These are phyloP conservation scores for Sarcophaga bullata DNA, from an alignment of 1,140 invertebrate genomes.

Conservation along the genomic window DNA sequence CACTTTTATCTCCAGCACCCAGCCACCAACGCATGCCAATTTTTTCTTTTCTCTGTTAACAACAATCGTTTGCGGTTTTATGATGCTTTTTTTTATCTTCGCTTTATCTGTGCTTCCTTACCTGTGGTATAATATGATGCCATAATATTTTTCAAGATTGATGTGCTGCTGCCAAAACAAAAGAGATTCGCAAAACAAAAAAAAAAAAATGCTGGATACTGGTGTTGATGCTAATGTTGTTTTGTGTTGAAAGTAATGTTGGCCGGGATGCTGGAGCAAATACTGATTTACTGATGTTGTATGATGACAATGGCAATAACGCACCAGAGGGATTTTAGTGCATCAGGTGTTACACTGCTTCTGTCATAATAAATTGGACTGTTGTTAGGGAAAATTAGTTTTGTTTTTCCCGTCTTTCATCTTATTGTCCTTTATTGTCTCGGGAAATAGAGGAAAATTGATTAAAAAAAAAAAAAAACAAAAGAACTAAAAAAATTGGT, in stretches of 20 bases:
- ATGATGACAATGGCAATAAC: not conserved
- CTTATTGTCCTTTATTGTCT: not conserved
- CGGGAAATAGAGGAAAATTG: not conserved
- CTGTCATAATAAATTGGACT: not conserved
- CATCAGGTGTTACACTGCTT: not conserved
- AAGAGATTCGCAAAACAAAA: not conserved
- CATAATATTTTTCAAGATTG: conserved; percentile 3
- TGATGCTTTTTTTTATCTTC: too few species aligned
- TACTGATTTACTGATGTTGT: not conserved
- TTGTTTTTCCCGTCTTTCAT: not conserved
- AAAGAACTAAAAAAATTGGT: not conserved
- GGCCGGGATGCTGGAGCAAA: not conserved
- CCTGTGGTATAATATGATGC: not conserved
- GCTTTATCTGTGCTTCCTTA: not conserved
- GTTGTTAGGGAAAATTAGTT: conserved; percentile 5
- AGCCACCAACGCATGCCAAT: too few species aligned
- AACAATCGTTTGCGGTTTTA: not conserved
- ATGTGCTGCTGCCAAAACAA: not conserved
- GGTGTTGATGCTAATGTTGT: not conserved
- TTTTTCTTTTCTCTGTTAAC: too few species aligned
- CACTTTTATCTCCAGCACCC: too few species aligned
- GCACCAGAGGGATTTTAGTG: not conserved
- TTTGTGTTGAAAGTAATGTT: not conserved
- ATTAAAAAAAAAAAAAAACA: not conserved
- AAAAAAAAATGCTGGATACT: not conserved